Percentiles rank a stretch among this genome's conserved stretches.
These are phyloP conservation scores for Synanthedon tipuliformis DNA, from an alignment of 2,888 invertebrate species.

Conservation along the genomic window DNA sequence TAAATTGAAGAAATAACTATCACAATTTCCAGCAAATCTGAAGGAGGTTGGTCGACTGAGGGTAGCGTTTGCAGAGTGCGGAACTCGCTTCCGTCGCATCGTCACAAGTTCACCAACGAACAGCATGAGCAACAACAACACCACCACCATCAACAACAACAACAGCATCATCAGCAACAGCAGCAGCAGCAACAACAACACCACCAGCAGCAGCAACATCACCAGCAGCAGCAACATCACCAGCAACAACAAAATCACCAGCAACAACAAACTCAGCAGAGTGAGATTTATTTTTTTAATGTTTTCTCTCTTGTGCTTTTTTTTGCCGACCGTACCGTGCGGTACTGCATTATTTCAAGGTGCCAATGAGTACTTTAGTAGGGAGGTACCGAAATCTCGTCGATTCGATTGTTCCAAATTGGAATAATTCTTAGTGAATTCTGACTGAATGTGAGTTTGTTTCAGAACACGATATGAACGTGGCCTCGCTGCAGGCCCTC, in stretches of 20 bases:
- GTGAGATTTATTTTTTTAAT: background rate
- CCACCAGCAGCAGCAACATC: constrained; percentile 19
- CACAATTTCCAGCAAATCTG: constrained; percentile 39
- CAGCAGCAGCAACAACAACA: constrained; percentile 23
- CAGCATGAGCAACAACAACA: constrained; percentile 49
- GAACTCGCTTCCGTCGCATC: constrained; percentile 43
- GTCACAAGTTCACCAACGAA: constrained; percentile 61
- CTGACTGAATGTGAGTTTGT: background rate
- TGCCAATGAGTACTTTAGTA: no score
- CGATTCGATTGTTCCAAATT: no score
- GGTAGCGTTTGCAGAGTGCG: constrained; percentile 58
- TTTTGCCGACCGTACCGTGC: no score
- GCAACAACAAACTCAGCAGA: constrained; percentile 13
- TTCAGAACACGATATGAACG: constrained; percentile 52
- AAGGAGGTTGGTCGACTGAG: constrained; percentile 60
- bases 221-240: constrained; percentile 22
- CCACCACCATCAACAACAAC: constrained; percentile 32
- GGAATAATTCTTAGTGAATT: constrained; percentile 1
- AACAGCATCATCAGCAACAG: constrained; percentile 11
- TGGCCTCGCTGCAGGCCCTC: constrained; percentile 53
- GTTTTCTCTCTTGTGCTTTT: no score
- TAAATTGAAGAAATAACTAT: background rate
- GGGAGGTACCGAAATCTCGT: no score
- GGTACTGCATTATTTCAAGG: no score
- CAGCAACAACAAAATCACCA: constrained; percentile 18